A percentile compares a stretch with the other conserved stretches of the same genome.
These are phyloP conservation scores for Aporophyla nigra DNA, from an alignment of 2,888 invertebrate genomes.

Conservation along the genomic window DNA sequence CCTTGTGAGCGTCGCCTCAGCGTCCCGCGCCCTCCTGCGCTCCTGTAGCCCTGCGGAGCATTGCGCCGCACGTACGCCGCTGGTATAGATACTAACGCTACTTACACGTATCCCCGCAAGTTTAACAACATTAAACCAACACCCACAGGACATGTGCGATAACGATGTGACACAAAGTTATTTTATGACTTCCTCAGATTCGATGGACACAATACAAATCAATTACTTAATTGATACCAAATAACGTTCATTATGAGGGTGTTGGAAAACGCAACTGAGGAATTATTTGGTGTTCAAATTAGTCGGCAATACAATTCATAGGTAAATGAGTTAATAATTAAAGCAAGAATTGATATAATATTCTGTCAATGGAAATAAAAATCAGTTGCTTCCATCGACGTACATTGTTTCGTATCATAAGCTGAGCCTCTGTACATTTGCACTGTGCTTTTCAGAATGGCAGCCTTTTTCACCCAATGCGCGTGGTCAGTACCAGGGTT, in stretches of 20 bases:
- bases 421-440: not conserved
- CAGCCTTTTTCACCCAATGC: not conserved
- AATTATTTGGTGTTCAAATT: not conserved
- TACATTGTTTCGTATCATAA: not conserved
- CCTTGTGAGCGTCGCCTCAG: conserved; percentile 5
- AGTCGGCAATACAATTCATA: not conserved
- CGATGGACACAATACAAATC: not conserved
- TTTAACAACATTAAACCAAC: not conserved
- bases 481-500: not conserved
- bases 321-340: not conserved
- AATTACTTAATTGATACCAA: not conserved
- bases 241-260: not conserved
- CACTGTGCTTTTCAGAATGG: not conserved
- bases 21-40: not conserved
- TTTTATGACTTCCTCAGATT: not conserved
- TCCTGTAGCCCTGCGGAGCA: not conserved
- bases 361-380: not conserved
- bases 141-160: not conserved
- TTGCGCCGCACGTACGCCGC: not conserved
- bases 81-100: not conserved
- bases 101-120: not conserved
- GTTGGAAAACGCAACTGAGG: not conserved
- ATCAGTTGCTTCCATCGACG: not conserved
- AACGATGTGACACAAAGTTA: not conserved
- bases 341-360: not conserved